Percentiles rank a stretch among this genome's conserved stretches.
phyloP scores from a whole-genome alignment of 2,797 vertebrate genomes.

The Gymnothorax javanicus region DNA sequence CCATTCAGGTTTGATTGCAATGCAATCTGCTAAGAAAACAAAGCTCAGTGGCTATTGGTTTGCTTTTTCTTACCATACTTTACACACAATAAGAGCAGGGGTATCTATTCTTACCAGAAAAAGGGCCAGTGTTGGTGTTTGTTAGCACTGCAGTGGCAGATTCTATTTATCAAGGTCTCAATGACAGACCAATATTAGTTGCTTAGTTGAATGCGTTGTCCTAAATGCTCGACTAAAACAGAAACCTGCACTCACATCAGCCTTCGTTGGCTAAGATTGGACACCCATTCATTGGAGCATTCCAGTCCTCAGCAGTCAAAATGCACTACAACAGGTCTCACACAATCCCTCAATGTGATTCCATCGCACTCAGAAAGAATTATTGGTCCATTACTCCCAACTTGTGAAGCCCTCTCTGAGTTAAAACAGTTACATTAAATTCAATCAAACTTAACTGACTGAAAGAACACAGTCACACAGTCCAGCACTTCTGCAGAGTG shows the following conservation, averaged over 20 bases:
- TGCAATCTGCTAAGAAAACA: background rate
- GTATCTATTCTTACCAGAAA: too few species aligned
- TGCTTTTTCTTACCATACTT: background rate
- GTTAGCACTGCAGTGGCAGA: too few species aligned
- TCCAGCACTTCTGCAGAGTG: background rate
- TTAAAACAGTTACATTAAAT: background rate
- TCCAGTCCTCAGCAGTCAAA: background rate
- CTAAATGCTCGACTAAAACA: too few species aligned
- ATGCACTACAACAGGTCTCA: background rate
- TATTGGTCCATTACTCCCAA: background rate
- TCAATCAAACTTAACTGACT: background rate
- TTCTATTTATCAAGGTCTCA: too few species aligned
- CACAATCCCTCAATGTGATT: background rate
- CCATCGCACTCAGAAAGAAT: background rate
- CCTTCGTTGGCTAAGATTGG: too few species aligned
- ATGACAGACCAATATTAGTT: too few species aligned
- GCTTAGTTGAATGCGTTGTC: too few species aligned
- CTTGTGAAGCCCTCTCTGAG: background rate
- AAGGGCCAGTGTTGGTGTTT: too few species aligned
- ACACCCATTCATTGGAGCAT: background rate
- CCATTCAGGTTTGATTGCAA: background rate
- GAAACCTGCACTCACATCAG: too few species aligned
- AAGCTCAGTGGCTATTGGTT: background rate
- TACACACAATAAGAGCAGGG: too few species aligned
- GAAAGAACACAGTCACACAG: background rate